Evolutionary conservation across 2,888 invertebrate species (phyloP), one percentile per base, ranked within the genome.

Genomic region (Celastrina argiolus): DNA sequence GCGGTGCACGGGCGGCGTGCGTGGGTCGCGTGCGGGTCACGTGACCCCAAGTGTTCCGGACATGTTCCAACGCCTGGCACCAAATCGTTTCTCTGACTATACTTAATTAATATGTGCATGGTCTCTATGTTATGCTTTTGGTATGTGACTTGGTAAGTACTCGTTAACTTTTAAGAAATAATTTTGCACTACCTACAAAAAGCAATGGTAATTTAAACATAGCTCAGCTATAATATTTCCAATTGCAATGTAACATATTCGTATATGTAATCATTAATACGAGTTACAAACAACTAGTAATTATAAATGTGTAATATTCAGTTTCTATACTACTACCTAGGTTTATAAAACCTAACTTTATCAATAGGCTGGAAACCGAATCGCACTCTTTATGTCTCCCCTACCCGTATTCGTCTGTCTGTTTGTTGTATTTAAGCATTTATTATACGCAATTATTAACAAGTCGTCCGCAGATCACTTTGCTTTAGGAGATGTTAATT

Each of bases 401-500:
- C 81, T 76, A 74, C 87, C 87, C 87, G 82, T 88, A 88, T 88
- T 84, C 81, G 81, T 83, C 77, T 80, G 81, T 81, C 78, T 88
- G 88, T 89, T 88, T 88, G 87, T 85, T 86, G 86, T 88, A 81
- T 88, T 87, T 83, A 85, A 83, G 82, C 87, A 85, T 87, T 86
- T 85, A 85, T 87, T 87, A 87, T 82, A 86, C 84, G 88, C 87
- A 89, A 88, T 90, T 86, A 86, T 88, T 83, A 85, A 83, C 85
- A 82, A 88, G 86, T 88, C 87, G 80, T 79, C 79, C 78, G 78
- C 88, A 88, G 87, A 79, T 78, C 73, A 75, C 73, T 75, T 74
- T 75, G 73, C 78, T 77, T 80, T 80, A 77, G 77, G 73, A 72
- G 70, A n/a, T 65, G 67, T 51, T 69, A 72, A 36, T 36, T 36